Percentiles rank a stretch among this genome's conserved stretches.
Conservation (phyloP, 1,140 invertebrate genomes). For the Macrobrachium nipponense region DNA sequence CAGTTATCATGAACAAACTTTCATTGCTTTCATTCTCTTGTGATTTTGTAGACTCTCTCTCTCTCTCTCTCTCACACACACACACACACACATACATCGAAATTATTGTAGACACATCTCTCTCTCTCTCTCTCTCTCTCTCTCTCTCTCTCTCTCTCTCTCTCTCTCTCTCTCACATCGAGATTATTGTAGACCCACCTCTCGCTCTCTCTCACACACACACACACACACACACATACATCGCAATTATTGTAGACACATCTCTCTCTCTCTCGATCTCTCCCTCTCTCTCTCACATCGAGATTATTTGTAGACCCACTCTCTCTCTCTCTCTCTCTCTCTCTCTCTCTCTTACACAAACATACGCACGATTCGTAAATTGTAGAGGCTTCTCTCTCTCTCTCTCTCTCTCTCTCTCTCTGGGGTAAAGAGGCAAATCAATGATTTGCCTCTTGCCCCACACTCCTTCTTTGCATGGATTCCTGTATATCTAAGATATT, state of each 20-base stretch:
- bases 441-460: background rate
- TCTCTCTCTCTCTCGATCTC: slow-evolving; percentile 27
- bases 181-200: background rate
- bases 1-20: background rate
- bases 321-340: slow-evolving; percentile 34
- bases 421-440: background rate
- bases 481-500: no score
- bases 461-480: no score
- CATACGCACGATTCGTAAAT: no score
- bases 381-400: no score
- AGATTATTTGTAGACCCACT: background rate
- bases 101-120: background rate
- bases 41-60: background rate
- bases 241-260: no score
- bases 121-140: slow-evolving; percentile 26
- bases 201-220: slow-evolving; percentile 3
- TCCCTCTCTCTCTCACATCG: slow-evolving; percentile 20
- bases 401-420: background rate
- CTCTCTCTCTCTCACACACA: no score
- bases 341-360: background rate
- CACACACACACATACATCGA: background rate
- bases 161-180: background rate
- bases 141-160: slow-evolving; percentile 22
- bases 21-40: background rate
- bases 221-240: no score